A percentile compares a stretch with the other conserved stretches of the same genome.
phyloP scores from a whole-genome alignment of 2,888 invertebrate species.

The Agonopterix arenella region DNA sequence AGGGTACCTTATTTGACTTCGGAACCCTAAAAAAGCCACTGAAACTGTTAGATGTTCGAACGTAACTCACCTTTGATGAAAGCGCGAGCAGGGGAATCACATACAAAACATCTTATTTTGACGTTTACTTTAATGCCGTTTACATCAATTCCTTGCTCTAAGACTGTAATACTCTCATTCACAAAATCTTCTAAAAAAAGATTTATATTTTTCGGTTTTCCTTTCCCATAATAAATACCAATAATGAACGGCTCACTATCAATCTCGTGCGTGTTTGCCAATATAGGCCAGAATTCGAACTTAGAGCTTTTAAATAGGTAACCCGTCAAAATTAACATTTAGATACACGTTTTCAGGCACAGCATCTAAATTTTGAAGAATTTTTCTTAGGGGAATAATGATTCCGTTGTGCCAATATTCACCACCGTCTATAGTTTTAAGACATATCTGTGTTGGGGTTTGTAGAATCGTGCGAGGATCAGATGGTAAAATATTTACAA shows the following conservation, averaged over 20 bases:
- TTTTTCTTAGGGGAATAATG: too few species aligned
- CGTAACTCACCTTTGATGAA: not conserved
- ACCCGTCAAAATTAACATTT: slow-evolving; percentile 16
- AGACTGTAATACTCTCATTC: not conserved
- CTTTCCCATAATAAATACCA: slow-evolving; percentile 14
- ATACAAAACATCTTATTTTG: slow-evolving; percentile 9
- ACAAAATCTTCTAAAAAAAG: slow-evolving; percentile 10
- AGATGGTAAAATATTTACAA: not conserved
- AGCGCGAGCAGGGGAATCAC: slow-evolving; percentile 3
- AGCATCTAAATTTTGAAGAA: not conserved
- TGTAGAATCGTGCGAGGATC: not conserved
- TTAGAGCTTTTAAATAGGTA: slow-evolving; percentile 17
- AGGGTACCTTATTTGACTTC: too few species aligned
- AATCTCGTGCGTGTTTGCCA: slow-evolving; percentile 12
- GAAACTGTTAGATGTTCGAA: too few species aligned
- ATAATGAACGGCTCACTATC: slow-evolving; percentile 9
- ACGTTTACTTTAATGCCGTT: slow-evolving; percentile 1
- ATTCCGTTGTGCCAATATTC: not conserved
- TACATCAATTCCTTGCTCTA: slow-evolving; percentile 10
- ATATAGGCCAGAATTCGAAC: slow-evolving; percentile 17
- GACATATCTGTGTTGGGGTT: not conserved
- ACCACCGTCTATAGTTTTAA: not conserved
- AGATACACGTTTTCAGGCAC: slow-evolving; percentile 1
- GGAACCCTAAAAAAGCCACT: too few species aligned
- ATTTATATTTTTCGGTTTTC: slow-evolving; percentile 12